A percentile compares a stretch with the other conserved stretches of the same genome.
phyloP scores from a whole-genome alignment of 2,888 invertebrate genomes.

The Drosophila koepferae region DNA sequence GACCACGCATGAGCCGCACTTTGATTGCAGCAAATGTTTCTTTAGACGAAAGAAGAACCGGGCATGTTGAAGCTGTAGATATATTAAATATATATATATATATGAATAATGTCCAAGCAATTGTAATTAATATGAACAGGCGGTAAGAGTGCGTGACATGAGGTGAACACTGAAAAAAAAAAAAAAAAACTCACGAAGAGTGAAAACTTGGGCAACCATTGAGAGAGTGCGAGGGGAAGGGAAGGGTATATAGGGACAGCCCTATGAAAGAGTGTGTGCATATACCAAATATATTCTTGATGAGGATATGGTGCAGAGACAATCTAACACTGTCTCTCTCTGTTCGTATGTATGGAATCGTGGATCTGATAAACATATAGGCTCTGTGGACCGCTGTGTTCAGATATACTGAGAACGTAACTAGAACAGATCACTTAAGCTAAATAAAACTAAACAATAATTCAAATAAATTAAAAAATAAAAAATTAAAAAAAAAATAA shows the following conservation, averaged over 20 bases:
- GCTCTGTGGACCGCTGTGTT: no score
- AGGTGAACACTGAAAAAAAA: not conserved
- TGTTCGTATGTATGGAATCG: no score
- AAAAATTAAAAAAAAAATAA: no score
- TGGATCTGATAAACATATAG: no score
- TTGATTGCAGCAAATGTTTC: conserved; percentile 1
- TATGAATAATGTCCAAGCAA: not conserved
- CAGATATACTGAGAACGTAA: no score
- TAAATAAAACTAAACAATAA: no score
- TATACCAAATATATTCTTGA: not conserved
- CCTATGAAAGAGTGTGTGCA: not conserved
- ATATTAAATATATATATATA: not conserved
- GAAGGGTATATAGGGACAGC: no score
- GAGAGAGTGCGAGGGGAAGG: not conserved
- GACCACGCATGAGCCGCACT: not conserved
- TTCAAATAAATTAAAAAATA: no score
- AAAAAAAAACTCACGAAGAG: no score
- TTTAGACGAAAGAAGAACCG: conserved; percentile 5
- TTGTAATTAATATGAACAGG: conserved; percentile 7
- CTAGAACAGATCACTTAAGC: no score
- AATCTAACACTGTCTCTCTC: no score
- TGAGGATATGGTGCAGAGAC: no score
- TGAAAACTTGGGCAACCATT: not conserved
- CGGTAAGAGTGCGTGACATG: not conserved
- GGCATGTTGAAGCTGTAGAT: not conserved